A percentile compares a stretch with the other conserved stretches of the same genome.
Conservation (phyloP, 2,113 vertebrate genomes). For the Chelonoidis abingdonii region DNA sequence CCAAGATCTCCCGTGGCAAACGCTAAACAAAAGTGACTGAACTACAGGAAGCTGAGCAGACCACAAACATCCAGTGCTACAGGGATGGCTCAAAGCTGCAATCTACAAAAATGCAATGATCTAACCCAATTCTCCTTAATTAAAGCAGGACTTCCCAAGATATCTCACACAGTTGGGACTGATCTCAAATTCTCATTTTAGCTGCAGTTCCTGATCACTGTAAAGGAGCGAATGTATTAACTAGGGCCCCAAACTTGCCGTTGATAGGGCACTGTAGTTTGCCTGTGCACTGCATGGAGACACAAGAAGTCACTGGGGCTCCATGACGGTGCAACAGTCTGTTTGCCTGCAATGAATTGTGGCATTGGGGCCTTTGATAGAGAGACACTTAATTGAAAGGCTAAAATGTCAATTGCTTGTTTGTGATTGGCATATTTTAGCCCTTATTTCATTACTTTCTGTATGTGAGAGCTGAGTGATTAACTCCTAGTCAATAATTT, state of each 20-base stretch:
- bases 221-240: not conserved
- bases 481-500: not conserved
- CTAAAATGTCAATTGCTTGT: not conserved
- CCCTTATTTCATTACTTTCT: conserved; percentile 24
- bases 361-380: not conserved
- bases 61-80: conserved; percentile 77
- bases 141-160: conserved; percentile 16
- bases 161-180: not conserved
- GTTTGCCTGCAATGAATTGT: not conserved
- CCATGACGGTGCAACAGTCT: not conserved
- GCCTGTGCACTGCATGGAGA: not conserved
- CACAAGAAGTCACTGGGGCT: not conserved
- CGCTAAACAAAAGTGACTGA: conserved; percentile 76
- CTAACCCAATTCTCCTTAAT: not conserved
- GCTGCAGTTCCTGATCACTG: not conserved
- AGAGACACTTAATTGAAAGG: not conserved
- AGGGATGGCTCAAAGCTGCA: conserved; percentile 67
- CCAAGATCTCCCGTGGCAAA: conserved; percentile 84
- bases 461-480: not conserved
- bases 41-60: conserved; percentile 84
- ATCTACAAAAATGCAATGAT: conserved; percentile 35
- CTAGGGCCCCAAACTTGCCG: not conserved
- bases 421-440: not conserved
- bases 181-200: not conserved
- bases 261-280: not conserved